These are phyloP conservation scores for Notarius quadriscutis DNA, from an alignment of 2,113 vertebrate species.

Conservation along the genomic window DNA sequence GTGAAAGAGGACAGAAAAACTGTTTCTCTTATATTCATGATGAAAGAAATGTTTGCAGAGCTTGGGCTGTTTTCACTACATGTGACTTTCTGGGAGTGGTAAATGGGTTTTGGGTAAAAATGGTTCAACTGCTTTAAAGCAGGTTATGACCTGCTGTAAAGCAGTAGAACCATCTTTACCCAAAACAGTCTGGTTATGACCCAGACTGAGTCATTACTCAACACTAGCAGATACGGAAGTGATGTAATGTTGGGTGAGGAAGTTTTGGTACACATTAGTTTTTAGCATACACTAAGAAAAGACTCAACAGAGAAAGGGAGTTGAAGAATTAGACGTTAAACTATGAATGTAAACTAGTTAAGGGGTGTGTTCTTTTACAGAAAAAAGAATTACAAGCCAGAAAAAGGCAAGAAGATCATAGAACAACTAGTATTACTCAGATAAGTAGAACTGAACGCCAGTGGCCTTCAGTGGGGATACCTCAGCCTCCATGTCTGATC, in stretches of 20 bases:
- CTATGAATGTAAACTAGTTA: neutral
- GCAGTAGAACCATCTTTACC: neutral
- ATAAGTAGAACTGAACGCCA: neutral
- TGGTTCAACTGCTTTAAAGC: neutral
- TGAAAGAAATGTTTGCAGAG: neutral
- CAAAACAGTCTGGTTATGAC: neutral
- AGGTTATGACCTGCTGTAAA: no score
- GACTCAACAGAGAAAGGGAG: neutral
- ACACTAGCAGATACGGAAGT: neutral
- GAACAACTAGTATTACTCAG: neutral
- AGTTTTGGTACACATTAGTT: neutral
- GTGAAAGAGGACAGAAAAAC: conserved; percentile 28
- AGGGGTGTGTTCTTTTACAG: neutral
- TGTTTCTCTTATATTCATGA: neutral
- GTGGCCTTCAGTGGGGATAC: neutral
- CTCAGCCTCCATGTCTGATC: neutral
- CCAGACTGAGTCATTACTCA: neutral
- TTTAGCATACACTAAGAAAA: neutral
- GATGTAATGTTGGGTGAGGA: no score
- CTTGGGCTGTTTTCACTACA: neutral
- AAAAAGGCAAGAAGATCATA: neutral
- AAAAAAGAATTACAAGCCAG: neutral
- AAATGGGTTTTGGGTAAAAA: neutral
- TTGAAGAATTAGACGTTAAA: neutral
- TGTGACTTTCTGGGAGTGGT: neutral